Evolutionary conservation across 1,140 invertebrate species (phyloP).

Genomic region (Laupala kohalensis): DNA sequence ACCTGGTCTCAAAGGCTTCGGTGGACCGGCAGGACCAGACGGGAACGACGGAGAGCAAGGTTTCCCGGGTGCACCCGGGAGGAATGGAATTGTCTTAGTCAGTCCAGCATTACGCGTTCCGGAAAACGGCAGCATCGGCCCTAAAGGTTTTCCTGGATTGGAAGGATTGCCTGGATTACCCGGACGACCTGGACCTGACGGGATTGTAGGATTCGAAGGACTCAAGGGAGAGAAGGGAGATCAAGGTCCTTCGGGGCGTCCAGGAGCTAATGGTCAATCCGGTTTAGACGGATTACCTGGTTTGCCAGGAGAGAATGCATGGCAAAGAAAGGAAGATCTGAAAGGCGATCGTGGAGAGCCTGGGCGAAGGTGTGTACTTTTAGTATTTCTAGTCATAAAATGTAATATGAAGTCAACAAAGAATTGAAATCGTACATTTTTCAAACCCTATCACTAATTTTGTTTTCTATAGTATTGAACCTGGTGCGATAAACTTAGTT

Average conservation of each 20-base stretch:
- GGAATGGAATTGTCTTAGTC: background rate
- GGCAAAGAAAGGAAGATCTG: constrained; percentile 30
- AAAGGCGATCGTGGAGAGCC: constrained; percentile 31
- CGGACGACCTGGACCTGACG: constrained; percentile 19
- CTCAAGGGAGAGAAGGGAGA: constrained; percentile 16
- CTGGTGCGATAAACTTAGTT: too few species aligned
- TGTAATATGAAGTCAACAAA: too few species aligned
- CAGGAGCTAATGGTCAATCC: constrained; percentile 33
- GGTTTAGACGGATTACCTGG: constrained; percentile 36
- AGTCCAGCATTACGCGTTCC: too few species aligned
- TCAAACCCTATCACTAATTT: too few species aligned
- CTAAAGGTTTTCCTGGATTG: constrained; percentile 7
- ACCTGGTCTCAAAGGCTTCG: background rate
- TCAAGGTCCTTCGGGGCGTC: constrained; percentile 28
- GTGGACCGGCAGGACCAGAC: background rate
- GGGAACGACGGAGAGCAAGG: background rate
- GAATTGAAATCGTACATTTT: too few species aligned
- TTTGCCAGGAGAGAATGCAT: constrained; percentile 33
- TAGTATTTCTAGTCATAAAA: too few species aligned
- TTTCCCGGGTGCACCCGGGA: background rate
- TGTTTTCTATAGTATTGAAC: too few species aligned
- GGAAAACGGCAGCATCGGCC: background rate
- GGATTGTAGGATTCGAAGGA: constrained; percentile 3
- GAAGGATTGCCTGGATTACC: constrained; percentile 16
- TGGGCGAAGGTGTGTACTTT: constrained; percentile 18